Percentiles rank a stretch among this genome's conserved stretches.
Evolutionary conservation across 1,140 invertebrate species (phyloP).

Genomic region (Leptinotarsa defecta): DNA sequence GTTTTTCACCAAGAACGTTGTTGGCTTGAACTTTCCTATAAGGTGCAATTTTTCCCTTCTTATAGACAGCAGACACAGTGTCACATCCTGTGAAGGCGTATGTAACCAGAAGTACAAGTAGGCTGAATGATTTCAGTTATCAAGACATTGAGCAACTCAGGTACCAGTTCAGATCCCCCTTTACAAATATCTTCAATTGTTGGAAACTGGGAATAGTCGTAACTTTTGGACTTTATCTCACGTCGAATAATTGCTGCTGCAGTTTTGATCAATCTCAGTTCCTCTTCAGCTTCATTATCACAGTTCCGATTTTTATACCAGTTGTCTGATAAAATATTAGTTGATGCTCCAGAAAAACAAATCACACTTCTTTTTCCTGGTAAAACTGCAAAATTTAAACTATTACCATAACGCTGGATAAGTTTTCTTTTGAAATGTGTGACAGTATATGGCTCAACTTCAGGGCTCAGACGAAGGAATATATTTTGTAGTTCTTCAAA

Average conservation of each 20-base stretch:
- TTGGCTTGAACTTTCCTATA: slow-evolving; percentile 19
- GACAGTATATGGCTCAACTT: slow-evolving; percentile 25
- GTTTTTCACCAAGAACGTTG: slow-evolving; percentile 12
- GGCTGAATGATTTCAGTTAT: slow-evolving; percentile 21
- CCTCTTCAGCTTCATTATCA: slow-evolving; percentile 6
- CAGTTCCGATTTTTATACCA: slow-evolving; percentile 20
- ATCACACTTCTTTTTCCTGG: slow-evolving; percentile 14
- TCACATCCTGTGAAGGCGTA: slow-evolving; percentile 26
- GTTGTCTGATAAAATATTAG: slow-evolving; percentile 21
- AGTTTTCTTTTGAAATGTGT: slow-evolving; percentile 22
- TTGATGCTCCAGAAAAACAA: slow-evolving; percentile 16
- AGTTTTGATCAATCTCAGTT: slow-evolving; percentile 20
- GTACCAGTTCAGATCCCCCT: slow-evolving; percentile 9
- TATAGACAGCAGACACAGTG: slow-evolving; percentile 22
- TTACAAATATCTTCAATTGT: slow-evolving; percentile 13
- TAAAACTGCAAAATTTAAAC: slow-evolving; percentile 23
- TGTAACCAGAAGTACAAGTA: slow-evolving; percentile 12
- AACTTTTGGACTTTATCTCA: slow-evolving; percentile 21
- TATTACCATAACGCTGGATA: slow-evolving; percentile 14
- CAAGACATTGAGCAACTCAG: slow-evolving; percentile 6
- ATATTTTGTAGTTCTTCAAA: slow-evolving; percentile 24
- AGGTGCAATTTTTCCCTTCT: slow-evolving; percentile 22
- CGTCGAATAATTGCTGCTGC: slow-evolving; percentile 20
- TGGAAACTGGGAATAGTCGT: slow-evolving; percentile 21
- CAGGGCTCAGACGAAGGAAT: slow-evolving; percentile 19